phyloP scores from a whole-genome alignment of 2,888 invertebrate species.

The Sminthurinus aureus region DNA sequence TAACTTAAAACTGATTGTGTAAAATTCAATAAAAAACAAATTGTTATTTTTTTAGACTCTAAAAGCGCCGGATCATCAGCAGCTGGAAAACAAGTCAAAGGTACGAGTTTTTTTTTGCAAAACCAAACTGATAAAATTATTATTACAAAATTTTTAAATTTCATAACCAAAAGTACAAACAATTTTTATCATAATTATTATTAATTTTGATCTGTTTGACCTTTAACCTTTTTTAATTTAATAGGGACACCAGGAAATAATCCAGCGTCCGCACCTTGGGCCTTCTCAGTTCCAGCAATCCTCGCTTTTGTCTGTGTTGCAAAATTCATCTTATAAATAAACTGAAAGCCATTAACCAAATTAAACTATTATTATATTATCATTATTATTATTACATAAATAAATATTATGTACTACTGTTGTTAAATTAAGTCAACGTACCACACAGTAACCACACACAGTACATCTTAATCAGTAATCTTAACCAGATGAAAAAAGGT shows the following conservation, averaged over 20 bases:
- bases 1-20: too few relatives aligned
- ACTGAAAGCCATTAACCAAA: neutral
- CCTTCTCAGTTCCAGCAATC: conserved; percentile 49
- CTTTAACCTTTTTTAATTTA: neutral
- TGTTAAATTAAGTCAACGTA: neutral
- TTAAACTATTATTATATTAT: neutral
- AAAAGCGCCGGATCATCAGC: conserved; percentile 49
- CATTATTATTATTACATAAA: neutral
- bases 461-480: too few relatives aligned
- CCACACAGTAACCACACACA: neutral
- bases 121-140: too few relatives aligned
- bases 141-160: too few relatives aligned
- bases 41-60: too few relatives aligned
- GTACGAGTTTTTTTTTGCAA: too few relatives aligned
- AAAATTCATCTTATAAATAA: conserved; percentile 48
- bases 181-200: conserved; percentile 16
- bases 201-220: neutral
- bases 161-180: conserved; percentile 14
- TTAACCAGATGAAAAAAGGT: too few relatives aligned
- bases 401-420: neutral
- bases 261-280: conserved; percentile 47
- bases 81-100: conserved; percentile 44
- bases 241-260: conserved; percentile 44
- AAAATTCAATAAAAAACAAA: too few relatives aligned
- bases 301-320: conserved; percentile 47